Evolutionary conservation across 1,140 invertebrate species (phyloP).

Genomic region (Bombus vancouverensis): DNA sequence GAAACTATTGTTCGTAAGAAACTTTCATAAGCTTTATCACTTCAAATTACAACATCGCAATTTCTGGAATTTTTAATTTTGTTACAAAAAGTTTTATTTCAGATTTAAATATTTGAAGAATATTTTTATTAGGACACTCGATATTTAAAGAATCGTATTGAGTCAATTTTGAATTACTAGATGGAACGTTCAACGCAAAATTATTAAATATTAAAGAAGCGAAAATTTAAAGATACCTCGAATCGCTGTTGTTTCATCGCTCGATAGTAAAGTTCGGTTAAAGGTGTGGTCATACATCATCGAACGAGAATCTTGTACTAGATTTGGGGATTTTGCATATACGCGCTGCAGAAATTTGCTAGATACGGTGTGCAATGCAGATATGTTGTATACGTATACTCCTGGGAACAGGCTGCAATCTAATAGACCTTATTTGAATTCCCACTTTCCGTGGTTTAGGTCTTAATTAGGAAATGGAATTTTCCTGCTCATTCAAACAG

Average conservation of each 20-base stretch:
- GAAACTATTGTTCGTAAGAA: neutral
- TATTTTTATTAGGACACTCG: neutral
- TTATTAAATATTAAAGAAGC: too few species aligned
- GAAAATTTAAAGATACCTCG: too few species aligned
- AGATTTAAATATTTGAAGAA: neutral
- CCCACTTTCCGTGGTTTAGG: neutral
- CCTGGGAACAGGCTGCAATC: neutral
- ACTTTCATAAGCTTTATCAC: neutral
- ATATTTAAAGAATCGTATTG: neutral
- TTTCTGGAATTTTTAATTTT: neutral
- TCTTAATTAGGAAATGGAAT: slow-evolving; percentile 1
- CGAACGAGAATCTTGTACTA: neutral
- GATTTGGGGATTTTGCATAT: neutral
- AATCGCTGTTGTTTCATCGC: neutral
- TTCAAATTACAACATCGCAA: neutral
- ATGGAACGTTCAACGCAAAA: neutral
- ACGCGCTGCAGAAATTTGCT: neutral
- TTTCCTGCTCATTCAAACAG: neutral
- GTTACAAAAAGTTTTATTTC: neutral
- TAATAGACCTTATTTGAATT: neutral
- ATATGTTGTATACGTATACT: neutral
- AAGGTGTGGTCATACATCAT: neutral
- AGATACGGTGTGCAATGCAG: neutral
- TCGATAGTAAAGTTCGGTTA: neutral
- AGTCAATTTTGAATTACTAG: neutral